Conservation (phyloP, 2,113 vertebrate species). For the Xenopus laevis region DNA sequence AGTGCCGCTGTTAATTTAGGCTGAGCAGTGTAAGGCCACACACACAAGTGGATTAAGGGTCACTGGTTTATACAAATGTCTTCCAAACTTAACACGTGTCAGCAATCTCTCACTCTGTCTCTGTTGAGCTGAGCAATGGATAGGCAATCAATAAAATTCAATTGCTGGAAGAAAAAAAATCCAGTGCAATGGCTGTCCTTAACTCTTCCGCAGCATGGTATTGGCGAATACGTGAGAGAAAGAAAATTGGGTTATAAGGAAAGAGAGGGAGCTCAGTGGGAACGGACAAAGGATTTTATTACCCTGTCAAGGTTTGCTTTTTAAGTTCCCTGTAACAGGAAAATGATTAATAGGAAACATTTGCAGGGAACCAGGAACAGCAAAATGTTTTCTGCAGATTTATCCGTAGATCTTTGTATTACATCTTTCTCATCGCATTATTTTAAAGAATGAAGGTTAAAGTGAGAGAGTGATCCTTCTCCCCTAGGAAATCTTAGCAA, state of each 20-base stretch:
- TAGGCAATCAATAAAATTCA: slow-evolving; percentile 51
- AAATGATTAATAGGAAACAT: slow-evolving; percentile 1
- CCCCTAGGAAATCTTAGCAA: not conserved
- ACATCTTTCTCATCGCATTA: not conserved
- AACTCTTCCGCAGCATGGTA: not conserved
- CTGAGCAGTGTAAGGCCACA: slow-evolving; percentile 42
- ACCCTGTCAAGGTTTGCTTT: not conserved
- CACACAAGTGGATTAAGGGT: slow-evolving; percentile 51
- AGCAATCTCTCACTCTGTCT: slow-evolving; percentile 44
- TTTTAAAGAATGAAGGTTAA: not conserved
- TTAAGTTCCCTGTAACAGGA: not conserved
- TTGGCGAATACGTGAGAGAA: not conserved
- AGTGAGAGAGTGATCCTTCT: not conserved
- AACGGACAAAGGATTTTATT: not conserved
- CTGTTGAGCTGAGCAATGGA: slow-evolving; percentile 44
- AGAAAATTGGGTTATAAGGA: not conserved
- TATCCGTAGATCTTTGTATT: not conserved
- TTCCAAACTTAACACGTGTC: slow-evolving; percentile 43
- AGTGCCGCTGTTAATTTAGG: slow-evolving; percentile 45
- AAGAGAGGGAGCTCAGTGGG: not conserved
- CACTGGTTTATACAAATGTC: slow-evolving; percentile 44
- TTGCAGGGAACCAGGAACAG: not conserved
- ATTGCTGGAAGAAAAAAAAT: slow-evolving; percentile 38
- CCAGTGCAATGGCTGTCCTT: slow-evolving; percentile 29
- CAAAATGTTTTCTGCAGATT: not conserved